Base-by-base conservation (phyloP, 2,797 vertebrate genomes). In the Cygnus olor region DNA sequence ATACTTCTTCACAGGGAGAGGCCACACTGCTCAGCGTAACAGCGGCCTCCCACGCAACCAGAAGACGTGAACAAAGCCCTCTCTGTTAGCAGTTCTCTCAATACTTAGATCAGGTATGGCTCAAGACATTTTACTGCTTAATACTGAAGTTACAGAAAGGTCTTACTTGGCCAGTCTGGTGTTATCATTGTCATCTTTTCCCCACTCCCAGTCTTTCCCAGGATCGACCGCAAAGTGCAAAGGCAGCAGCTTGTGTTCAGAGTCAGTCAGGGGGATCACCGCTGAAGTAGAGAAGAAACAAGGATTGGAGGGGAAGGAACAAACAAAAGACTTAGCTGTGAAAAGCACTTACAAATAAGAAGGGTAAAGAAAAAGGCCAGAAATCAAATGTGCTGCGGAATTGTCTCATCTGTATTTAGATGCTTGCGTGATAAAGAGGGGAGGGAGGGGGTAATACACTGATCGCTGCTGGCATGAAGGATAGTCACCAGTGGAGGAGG, bases 191-290 rank as follows among this genome's bases (percentile, higher is more conserved):
- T 99, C 99, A 38, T 99, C 99, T 96, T 99, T 99, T 71, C 99
- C 99, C 99, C 99, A 99, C 68, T 99, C 99, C 99, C 99, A 99
- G 98, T 99, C 99, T 91, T 99, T 98, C 90, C 99, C 99, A 34
- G 99, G 99, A 97, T 99, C 99, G 92, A 99, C 99, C 0, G 99
- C 99, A 88, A 99, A 99, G 98, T 99, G 99, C 98, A 99, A 98
- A 56, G 99, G 98, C 97, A 99, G 98, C 97, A 99, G 98, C 98
- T 99, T 99, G 98, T 99, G 99, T 98, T 99, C 99, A 3, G 99
- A 99, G 97, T 99, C 99, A 2, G 99, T 99, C 98, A 99, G 98
- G 68, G 99, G 99, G 97, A 99, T 99, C 97, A 99, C 98, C 76
- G 99, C 99, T 99, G 98, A 92, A 98, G 98, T 11, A 96, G 90